phyloP scores from a whole-genome alignment of 1,140 invertebrate genomes.

The Drosophila watanabei region DNA sequence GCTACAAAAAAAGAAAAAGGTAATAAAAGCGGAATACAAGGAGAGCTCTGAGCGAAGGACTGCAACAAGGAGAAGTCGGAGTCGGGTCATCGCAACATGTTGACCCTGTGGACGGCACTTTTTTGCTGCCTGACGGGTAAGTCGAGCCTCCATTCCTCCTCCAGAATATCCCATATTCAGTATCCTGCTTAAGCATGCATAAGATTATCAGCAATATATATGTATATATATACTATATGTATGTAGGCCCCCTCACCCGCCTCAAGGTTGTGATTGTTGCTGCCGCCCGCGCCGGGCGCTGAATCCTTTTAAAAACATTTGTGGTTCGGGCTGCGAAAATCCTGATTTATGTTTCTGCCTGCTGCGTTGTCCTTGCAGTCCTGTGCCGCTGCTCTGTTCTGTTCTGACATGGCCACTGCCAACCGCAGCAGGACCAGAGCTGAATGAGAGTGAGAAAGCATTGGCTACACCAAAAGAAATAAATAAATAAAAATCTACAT shows the following conservation, averaged over 20 bases:
- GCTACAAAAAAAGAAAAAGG: constrained; percentile 33
- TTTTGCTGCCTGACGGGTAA: constrained; percentile 80
- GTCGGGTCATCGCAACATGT: constrained; percentile 59
- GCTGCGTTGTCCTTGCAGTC: constrained; percentile 73
- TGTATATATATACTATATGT: constrained; percentile 15
- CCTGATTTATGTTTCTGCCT: constrained; percentile 80
- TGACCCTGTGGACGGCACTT: constrained; percentile 74
- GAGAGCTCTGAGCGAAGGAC: constrained; percentile 10
- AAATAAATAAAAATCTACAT: background rate
- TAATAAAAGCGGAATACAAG: constrained; percentile 9
- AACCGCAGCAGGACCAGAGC: constrained; percentile 62
- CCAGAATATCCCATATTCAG: constrained; percentile 13
- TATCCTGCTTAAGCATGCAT: constrained; percentile 75
- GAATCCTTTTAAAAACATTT: constrained; percentile 84
- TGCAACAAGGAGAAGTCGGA: constrained; percentile 8
- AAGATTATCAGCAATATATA: constrained; percentile 75
- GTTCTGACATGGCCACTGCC: constrained; percentile 77
- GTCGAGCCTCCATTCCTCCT: constrained; percentile 20
- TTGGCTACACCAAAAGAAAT: constrained; percentile 5
- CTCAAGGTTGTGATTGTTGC: constrained; percentile 70
- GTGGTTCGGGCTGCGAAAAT: constrained; percentile 78
- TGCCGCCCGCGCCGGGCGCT: constrained; percentile 45
- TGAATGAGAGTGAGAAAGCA: background rate
- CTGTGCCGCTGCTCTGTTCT: constrained; percentile 50
- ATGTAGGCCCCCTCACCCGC: constrained; percentile 49